A percentile compares a stretch with the other conserved stretches of the same genome.
These are phyloP conservation scores for Heliconius himera DNA, from an alignment of 1,140 invertebrate species.

Conservation along the genomic window DNA sequence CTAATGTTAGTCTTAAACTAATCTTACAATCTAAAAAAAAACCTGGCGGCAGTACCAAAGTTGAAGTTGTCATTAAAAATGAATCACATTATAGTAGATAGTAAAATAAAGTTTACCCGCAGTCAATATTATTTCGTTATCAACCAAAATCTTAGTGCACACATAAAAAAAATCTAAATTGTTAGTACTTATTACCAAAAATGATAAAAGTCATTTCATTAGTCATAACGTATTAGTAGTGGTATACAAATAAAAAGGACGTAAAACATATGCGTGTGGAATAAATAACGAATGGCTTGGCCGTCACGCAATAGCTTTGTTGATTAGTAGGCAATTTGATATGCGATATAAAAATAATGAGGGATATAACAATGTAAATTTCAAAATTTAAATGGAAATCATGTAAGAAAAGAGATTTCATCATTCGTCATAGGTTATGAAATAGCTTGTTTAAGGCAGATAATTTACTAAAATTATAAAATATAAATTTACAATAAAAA, in stretches of 20 bases:
- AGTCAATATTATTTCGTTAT: slow-evolving; percentile 32
- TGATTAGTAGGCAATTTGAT: slow-evolving; percentile 46
- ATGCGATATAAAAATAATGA: slow-evolving; percentile 22
- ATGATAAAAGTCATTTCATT: slow-evolving; percentile 44
- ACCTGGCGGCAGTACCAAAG: slow-evolving; percentile 74
- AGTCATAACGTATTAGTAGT: slow-evolving; percentile 32
- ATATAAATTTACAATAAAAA: not conserved
- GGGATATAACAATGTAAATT: slow-evolving; percentile 29
- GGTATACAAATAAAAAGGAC: slow-evolving; percentile 45
- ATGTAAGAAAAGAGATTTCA: slow-evolving; percentile 10
- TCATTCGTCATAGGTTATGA: not conserved
- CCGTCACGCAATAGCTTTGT: slow-evolving; percentile 48
- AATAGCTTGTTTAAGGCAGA: not conserved
- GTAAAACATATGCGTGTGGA: slow-evolving; percentile 49
- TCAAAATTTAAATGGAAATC: slow-evolving; percentile 18
- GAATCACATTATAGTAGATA: slow-evolving; percentile 15
- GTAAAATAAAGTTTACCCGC: slow-evolving; percentile 32
- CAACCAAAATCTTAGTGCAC: slow-evolving; percentile 21
- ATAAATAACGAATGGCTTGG: slow-evolving; percentile 39
- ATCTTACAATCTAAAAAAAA: slow-evolving; percentile 49
- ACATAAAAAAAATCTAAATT: slow-evolving; percentile 40
- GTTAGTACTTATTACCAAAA: slow-evolving; percentile 37
- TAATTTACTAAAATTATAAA: not conserved
- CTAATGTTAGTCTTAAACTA: slow-evolving; percentile 22
- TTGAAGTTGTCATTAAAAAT: slow-evolving; percentile 46